A percentile compares a stretch with the other conserved stretches of the same genome.
Evolutionary conservation across 2,888 invertebrate genomes (phyloP).

Genomic region (Gnatocerus cornutus): DNA sequence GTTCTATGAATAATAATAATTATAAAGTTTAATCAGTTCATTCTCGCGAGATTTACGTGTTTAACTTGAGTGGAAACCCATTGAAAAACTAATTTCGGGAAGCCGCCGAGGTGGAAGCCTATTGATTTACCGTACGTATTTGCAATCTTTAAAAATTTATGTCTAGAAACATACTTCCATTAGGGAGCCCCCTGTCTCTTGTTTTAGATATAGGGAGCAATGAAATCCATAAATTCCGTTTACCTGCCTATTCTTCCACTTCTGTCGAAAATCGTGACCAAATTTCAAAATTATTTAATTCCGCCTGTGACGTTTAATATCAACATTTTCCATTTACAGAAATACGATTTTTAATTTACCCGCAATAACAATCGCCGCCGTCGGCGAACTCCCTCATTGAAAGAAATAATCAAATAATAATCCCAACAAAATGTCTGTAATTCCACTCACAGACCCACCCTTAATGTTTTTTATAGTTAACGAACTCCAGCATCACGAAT

Average conservation of each 20-base stretch:
- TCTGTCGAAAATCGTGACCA: conserved; percentile 6
- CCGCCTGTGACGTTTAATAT: too few relatives aligned
- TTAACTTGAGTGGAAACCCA: conserved; percentile 18
- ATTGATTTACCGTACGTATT: conserved; percentile 36
- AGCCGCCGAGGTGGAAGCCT: conserved; percentile 3
- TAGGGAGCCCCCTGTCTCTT: conserved; percentile 9
- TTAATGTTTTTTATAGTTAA: conserved; percentile 12
- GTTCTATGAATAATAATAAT: conserved; percentile 3
- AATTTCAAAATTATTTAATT: not conserved
- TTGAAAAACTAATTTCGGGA: conserved; percentile 22
- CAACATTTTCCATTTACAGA: too few relatives aligned
- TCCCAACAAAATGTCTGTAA: not conserved
- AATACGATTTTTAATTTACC: too few relatives aligned
- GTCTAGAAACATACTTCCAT: conserved; percentile 22
- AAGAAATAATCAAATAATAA: conserved; percentile 11
- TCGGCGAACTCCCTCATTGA: not conserved
- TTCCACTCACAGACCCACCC: not conserved
- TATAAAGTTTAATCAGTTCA: conserved; percentile 1
- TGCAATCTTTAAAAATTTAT: conserved; percentile 35
- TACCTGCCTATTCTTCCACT: not conserved
- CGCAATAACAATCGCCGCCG: not conserved
- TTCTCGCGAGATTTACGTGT: conserved; percentile 12
- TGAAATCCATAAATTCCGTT: conserved; percentile 9
- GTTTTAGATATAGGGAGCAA: conserved; percentile 11
- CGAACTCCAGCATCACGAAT: conserved; percentile 15